Percentiles rank a stretch among this genome's conserved stretches.
Evolutionary conservation across 2,113 vertebrate species (phyloP).

Genomic region (Circaetus gallicus): DNA sequence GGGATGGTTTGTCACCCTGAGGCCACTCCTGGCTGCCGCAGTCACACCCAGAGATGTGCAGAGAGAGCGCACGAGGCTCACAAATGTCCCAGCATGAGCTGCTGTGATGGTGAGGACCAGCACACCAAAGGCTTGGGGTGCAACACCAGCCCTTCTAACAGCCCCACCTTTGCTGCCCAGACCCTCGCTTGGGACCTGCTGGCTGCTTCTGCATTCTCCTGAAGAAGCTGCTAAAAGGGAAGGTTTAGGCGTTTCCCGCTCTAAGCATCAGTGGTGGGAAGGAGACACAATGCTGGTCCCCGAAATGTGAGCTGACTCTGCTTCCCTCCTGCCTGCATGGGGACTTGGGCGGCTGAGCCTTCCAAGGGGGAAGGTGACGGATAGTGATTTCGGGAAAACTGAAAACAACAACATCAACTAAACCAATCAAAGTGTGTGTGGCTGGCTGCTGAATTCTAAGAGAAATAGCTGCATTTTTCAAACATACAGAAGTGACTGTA

Average conservation of each 20-base stretch:
- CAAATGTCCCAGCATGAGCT: fast-evolving
- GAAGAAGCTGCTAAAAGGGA: not conserved
- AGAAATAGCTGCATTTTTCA: slow-evolving; percentile 41
- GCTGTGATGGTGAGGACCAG: fast-evolving
- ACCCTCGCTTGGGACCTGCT: not conserved
- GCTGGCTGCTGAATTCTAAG: slow-evolving; percentile 31
- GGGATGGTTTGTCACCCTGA: not conserved
- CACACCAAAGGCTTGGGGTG: not conserved
- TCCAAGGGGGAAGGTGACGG: not conserved
- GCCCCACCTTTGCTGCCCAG: not conserved
- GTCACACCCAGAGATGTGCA: not conserved
- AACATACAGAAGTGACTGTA: not conserved
- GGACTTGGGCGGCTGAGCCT: not conserved
- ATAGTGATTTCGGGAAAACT: not conserved
- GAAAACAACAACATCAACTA: not conserved
- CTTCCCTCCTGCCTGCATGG: not conserved
- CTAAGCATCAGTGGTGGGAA: not conserved
- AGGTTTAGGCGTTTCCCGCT: not conserved
- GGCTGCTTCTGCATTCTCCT: not conserved
- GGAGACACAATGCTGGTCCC: fast-evolving
- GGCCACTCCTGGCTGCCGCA: not conserved
- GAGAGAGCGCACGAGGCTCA: not conserved
- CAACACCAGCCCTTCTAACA: not conserved
- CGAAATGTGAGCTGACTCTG: fast-evolving
- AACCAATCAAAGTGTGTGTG: not conserved